Evolutionary conservation across 2,797 vertebrate species (phyloP).

Genomic region (Tadarida brasiliensis): DNA sequence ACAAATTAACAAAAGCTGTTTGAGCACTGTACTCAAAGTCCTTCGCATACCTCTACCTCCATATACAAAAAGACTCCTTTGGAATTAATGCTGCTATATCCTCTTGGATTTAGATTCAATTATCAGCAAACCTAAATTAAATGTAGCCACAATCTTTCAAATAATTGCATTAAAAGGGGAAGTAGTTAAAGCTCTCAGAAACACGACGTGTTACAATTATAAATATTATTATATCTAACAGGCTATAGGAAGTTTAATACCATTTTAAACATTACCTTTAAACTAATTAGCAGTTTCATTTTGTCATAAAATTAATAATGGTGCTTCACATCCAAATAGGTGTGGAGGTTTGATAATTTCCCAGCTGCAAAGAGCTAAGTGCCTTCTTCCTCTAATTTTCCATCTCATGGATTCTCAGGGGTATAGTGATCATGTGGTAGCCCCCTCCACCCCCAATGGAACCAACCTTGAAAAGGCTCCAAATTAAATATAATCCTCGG

Average conservation of each 20-base stretch:
- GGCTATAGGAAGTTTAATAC: slow-evolving; percentile 57
- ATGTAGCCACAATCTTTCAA: slow-evolving; percentile 67
- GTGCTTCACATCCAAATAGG: background rate
- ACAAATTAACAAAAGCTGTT: background rate
- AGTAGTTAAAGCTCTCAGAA: slow-evolving; percentile 73
- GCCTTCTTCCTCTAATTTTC: background rate
- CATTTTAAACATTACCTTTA: slow-evolving; percentile 70
- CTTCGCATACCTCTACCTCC: background rate
- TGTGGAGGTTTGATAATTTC: slow-evolving; percentile 13
- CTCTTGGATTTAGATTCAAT: slow-evolving; percentile 59
- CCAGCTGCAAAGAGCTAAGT: background rate
- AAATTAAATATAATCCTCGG: background rate
- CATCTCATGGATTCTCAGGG: background rate
- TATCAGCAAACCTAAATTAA: slow-evolving; percentile 62
- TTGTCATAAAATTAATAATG: slow-evolving; percentile 45
- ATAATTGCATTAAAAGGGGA: slow-evolving; percentile 62
- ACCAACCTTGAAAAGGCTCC: background rate
- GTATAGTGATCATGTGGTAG: background rate
- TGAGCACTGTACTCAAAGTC: background rate
- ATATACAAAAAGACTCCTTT: slow-evolving; percentile 23
- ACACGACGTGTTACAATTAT: slow-evolving; percentile 57
- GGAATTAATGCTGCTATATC: slow-evolving; percentile 44
- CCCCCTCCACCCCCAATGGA: background rate
- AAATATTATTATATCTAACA: slow-evolving; percentile 64
- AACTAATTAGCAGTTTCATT: slow-evolving; percentile 57